A percentile compares a stretch with the other conserved stretches of the same genome.
Conservation (phyloP, 2,113 vertebrate genomes). For the Nesogale talazaci region DNA sequence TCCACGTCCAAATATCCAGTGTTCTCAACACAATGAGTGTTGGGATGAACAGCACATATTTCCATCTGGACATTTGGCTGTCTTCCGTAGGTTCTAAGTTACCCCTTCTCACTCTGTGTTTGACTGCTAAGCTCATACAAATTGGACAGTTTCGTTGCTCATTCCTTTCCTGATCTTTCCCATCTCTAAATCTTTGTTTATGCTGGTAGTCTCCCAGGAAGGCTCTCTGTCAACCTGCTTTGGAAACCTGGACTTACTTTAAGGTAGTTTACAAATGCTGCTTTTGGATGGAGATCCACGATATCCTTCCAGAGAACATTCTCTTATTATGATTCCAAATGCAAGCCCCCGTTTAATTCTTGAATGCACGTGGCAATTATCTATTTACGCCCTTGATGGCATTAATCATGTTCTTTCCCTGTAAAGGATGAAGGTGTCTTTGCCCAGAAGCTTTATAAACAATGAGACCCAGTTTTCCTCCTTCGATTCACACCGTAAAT, state of each 20-base stretch:
- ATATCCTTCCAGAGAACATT: constrained; percentile 29
- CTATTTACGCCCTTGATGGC: background rate
- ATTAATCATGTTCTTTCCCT: background rate
- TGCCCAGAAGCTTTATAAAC: background rate
- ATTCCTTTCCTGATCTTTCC: background rate
- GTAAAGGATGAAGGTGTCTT: background rate
- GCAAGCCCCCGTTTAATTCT: background rate
- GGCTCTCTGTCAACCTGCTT: background rate
- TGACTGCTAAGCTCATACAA: background rate
- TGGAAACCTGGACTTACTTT: background rate
- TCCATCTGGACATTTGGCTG: background rate
- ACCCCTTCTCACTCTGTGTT: background rate
- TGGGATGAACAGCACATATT: background rate
- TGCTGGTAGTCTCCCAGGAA: background rate
- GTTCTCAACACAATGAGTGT: background rate
- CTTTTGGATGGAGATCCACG: background rate
- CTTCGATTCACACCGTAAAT: background rate
- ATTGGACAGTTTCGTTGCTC: background rate
- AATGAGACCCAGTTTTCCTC: background rate
- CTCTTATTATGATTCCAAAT: background rate
- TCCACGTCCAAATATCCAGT: background rate
- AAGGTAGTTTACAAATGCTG: background rate
- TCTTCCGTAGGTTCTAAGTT: background rate
- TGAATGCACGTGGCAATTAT: background rate
- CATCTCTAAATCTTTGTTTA: background rate